Conservation (phyloP, 2,797 vertebrate genomes). For the Eupleurogrammus muticus region DNA sequence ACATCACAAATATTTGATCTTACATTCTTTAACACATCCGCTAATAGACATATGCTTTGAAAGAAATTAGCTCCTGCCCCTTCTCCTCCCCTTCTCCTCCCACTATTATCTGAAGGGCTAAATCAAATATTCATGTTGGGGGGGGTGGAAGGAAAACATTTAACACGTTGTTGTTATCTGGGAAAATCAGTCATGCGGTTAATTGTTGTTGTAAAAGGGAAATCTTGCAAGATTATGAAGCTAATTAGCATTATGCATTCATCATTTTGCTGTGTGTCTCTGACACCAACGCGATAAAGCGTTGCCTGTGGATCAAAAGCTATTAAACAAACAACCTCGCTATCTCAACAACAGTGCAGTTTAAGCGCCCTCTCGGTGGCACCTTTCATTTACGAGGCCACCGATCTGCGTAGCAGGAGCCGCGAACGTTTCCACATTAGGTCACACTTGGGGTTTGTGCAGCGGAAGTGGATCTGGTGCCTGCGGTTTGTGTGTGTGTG, state of each 20-base stretch:
- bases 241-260: constrained; percentile 59
- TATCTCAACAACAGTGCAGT: constrained; percentile 27
- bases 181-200: constrained; percentile 69
- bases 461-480: constrained; percentile 33
- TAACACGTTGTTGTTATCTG: constrained; percentile 65
- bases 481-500: constrained; percentile 22
- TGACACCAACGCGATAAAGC: constrained; percentile 41
- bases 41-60: constrained; percentile 62
- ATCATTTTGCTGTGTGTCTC: not conserved
- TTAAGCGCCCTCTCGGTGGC: constrained; percentile 60
- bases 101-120: constrained; percentile 46
- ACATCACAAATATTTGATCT: constrained; percentile 65
- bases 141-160: constrained; percentile 36
- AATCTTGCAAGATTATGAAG: constrained; percentile 54
- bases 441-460: constrained; percentile 41
- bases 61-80: constrained; percentile 61
- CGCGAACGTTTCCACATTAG: constrained; percentile 52
- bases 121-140: constrained; percentile 70
- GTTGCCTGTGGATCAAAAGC: constrained; percentile 39
- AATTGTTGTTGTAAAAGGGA: constrained; percentile 66
- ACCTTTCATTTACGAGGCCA: constrained; percentile 64
- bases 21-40: constrained; percentile 64
- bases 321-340: constrained; percentile 37
- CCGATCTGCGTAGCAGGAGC: constrained; percentile 60
- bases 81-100: constrained; percentile 50